These are phyloP conservation scores for Seriola aureovittata DNA, from an alignment of 2,113 vertebrate species.

Conservation along the genomic window DNA sequence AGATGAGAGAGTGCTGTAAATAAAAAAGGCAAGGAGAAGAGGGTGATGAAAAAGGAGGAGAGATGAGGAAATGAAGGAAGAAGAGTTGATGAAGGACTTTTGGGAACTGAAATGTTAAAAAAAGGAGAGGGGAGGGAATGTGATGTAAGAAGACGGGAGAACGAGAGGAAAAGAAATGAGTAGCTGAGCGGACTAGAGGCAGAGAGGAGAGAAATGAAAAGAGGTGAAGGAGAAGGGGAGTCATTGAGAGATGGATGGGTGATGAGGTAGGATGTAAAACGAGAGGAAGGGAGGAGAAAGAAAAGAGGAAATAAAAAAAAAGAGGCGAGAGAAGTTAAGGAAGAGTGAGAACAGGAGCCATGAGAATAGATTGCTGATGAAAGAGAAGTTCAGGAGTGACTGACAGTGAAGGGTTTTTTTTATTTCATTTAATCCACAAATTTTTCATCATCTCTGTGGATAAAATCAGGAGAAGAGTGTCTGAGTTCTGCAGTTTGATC, in stretches of 20 bases:
- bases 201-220: background rate
- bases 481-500: background rate
- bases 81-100: constrained; percentile 1
- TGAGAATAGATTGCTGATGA: constrained; percentile 3
- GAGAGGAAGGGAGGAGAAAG: no score
- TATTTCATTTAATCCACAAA: constrained; percentile 17
- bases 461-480: background rate
- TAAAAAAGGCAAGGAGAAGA: background rate
- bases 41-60: constrained; percentile 46
- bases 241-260: background rate
- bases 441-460: constrained; percentile 40
- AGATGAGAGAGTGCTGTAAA: background rate
- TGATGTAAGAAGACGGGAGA: constrained; percentile 47
- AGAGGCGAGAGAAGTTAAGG: background rate
- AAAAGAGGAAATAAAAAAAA: background rate
- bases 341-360: background rate
- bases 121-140: background rate
- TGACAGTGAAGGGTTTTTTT: background rate
- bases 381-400: constrained; percentile 2
- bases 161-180: background rate
- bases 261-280: background rate
- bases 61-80: constrained; percentile 23
- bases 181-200: background rate
- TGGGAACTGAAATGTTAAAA: constrained; percentile 31
- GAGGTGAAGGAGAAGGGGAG: background rate